A percentile compares a stretch with the other conserved stretches of the same genome.
These are phyloP conservation scores for Drosophila acutilabella DNA, from an alignment of 2,888 invertebrate species.

Conservation along the genomic window DNA sequence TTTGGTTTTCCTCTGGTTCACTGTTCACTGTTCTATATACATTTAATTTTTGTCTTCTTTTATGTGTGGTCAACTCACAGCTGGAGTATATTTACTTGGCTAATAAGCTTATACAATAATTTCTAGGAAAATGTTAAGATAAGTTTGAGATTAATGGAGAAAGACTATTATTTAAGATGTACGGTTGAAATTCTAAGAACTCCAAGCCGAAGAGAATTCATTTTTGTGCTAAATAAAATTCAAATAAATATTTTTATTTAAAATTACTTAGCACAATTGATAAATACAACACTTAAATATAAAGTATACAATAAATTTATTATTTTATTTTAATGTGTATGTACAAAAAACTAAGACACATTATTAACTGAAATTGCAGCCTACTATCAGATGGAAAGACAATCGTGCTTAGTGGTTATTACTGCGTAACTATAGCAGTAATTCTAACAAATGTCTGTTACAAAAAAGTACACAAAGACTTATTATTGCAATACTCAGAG, in stretches of 20 bases:
- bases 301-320: too few species aligned
- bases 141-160: background rate
- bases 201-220: background rate
- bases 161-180: background rate
- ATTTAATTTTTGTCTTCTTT: background rate
- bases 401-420: too few species aligned
- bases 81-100: slow-evolving; percentile 42
- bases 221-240: background rate
- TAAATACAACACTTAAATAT: too few species aligned
- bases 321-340: too few species aligned
- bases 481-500: slow-evolving; percentile 14
- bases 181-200: background rate
- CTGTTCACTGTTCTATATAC: slow-evolving; percentile 13
- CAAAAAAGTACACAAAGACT: too few species aligned
- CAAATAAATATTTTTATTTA: background rate
- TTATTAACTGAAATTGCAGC: too few species aligned
- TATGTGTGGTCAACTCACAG: slow-evolving; percentile 34
- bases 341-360: too few species aligned
- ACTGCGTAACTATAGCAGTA: too few species aligned
- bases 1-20: slow-evolving; percentile 9
- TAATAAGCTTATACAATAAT: slow-evolving; percentile 16
- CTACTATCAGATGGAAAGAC: too few species aligned
- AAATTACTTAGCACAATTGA: background rate
- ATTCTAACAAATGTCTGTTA: too few species aligned
- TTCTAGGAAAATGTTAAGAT: slow-evolving; percentile 20